Evolutionary conservation across 2,113 vertebrate species (phyloP).

Genomic region (Redunca redunca): DNA sequence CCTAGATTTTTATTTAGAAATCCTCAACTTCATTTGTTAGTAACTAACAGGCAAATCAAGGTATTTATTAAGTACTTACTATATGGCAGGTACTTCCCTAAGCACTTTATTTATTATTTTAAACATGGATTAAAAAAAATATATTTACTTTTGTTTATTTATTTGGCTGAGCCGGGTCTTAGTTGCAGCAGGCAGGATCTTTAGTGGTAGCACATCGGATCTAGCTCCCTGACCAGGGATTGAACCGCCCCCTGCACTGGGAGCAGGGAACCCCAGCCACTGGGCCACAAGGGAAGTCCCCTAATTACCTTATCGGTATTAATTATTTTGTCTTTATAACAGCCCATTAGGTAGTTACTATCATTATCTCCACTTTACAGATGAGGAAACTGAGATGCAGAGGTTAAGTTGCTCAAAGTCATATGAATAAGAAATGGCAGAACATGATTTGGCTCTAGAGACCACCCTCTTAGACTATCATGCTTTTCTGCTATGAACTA

Average conservation of each 20-base stretch:
- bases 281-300: neutral
- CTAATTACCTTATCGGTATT: neutral
- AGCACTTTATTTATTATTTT: neutral
- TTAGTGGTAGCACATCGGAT: neutral
- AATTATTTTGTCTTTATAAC: slow-evolving; percentile 27
- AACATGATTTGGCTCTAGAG: neutral
- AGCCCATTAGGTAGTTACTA: neutral
- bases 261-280: neutral
- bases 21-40: neutral
- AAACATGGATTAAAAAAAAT: neutral
- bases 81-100: neutral
- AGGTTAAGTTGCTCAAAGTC: neutral
- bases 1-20: slow-evolving; percentile 17
- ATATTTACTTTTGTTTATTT: neutral
- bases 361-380: slow-evolving; percentile 7
- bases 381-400: neutral
- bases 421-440: neutral
- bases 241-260: neutral
- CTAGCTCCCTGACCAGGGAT: neutral
- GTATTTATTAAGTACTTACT: neutral
- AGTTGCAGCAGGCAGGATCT: neutral
- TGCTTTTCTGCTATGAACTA: neutral
- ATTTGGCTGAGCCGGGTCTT: neutral
- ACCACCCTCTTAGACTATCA: neutral
- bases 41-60: neutral